Evolutionary conservation across 2,888 invertebrate species (phyloP).

Genomic region (Lithophane semibrunnea): DNA sequence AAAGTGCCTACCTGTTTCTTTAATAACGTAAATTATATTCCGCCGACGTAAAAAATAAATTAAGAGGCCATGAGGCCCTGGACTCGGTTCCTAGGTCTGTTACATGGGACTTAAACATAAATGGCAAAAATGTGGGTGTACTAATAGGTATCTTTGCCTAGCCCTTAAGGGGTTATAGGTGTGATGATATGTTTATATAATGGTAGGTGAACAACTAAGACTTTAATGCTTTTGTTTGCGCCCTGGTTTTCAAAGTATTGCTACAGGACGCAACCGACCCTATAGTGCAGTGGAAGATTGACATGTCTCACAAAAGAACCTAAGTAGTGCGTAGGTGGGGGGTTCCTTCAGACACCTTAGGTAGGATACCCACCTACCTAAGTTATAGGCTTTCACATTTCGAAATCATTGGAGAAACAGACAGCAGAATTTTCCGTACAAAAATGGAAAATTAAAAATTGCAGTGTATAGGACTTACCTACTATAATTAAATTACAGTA

Average conservation of each 20-base stretch:
- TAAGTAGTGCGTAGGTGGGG: slow-evolving; percentile 51
- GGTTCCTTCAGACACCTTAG: background rate
- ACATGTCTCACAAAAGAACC: slow-evolving; percentile 57
- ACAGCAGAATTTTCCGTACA: background rate
- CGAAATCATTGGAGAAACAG: background rate
- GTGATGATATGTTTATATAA: background rate
- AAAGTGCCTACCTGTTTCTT: background rate
- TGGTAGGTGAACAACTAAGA: background rate
- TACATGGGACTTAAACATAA: background rate
- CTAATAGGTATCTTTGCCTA: background rate
- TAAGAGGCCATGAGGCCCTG: background rate
- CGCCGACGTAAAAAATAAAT: too few relatives aligned
- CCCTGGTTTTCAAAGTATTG: slow-evolving; percentile 41
- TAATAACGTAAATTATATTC: background rate
- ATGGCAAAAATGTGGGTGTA: background rate
- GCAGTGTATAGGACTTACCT: background rate
- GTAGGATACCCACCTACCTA: background rate
- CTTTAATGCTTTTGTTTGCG: slow-evolving; percentile 32
- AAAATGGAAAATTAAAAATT: background rate
- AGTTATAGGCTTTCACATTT: background rate
- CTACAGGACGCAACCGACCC: slow-evolving; percentile 10
- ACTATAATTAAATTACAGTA: too few relatives aligned
- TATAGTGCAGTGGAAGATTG: slow-evolving; percentile 47
- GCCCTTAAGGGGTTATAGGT: background rate
- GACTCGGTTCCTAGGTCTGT: background rate